Conservation (phyloP, 2,797 vertebrate genomes). For the Urocyon cinereoargenteus region DNA sequence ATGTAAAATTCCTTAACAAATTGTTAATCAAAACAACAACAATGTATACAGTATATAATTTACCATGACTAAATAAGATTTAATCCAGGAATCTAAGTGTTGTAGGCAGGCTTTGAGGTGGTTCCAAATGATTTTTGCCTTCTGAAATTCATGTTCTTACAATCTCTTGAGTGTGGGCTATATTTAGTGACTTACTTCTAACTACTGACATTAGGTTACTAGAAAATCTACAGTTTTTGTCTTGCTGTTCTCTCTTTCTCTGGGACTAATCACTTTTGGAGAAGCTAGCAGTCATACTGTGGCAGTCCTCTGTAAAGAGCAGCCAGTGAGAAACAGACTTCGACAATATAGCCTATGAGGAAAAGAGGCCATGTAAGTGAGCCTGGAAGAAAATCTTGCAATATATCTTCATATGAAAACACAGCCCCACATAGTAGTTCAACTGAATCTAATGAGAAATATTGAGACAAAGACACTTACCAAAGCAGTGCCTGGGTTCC, state of each 20-base stretch:
- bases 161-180: not conserved
- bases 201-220: not conserved
- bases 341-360: not conserved
- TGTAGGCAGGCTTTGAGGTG: not conserved
- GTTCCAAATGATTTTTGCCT: no score
- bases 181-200: not conserved
- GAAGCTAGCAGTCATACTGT: not conserved
- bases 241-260: not conserved
- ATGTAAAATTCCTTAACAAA: not conserved
- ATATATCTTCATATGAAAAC: not conserved
- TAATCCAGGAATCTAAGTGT: not conserved
- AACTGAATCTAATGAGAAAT: not conserved
- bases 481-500: not conserved
- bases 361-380: not conserved
- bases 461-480: not conserved
- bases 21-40: not conserved
- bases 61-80: not conserved
- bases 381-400: not conserved
- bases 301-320: not conserved
- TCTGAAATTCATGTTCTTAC: not conserved
- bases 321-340: not conserved
- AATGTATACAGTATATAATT: no score
- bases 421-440: not conserved
- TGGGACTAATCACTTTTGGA: not conserved
- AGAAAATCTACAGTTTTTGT: not conserved